phyloP scores from a whole-genome alignment of 2,113 vertebrate species.

The Empidonax traillii region DNA sequence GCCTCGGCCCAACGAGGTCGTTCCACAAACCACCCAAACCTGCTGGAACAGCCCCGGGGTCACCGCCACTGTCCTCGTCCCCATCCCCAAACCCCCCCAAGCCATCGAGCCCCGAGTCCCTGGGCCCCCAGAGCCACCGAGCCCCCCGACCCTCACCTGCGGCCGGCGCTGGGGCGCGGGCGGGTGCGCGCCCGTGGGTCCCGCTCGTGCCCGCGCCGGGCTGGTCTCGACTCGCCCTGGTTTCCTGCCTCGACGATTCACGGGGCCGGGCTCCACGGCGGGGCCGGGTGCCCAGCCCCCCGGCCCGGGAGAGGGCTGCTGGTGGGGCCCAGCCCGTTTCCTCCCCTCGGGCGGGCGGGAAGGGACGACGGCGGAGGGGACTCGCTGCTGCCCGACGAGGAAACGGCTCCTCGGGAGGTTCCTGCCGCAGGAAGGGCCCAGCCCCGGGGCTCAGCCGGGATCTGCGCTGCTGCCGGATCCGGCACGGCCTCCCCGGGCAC shows the following conservation, averaged over 20 bases:
- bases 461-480: neutral
- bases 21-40: neutral
- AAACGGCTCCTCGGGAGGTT: conserved; percentile 38
- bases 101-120: rapidly evolving
- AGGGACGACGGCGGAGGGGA: neutral
- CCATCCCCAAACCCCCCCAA: neutral
- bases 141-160: neutral
- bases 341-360: neutral
- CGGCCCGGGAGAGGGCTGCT: neutral
- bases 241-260: neutral
- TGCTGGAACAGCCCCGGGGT: neutral
- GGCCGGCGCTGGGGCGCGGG: neutral
- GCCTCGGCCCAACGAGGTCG: rapidly evolving
- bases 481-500: neutral
- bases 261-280: neutral
- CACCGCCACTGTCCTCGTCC: neutral
- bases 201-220: neutral
- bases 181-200: neutral
- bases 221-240: neutral
- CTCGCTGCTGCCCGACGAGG: neutral
- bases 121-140: rapidly evolving
- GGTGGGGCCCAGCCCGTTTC: neutral
- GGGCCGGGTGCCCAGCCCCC: neutral
- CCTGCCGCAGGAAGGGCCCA: conserved; percentile 58
- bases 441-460: conserved; percentile 1